Base-by-base conservation (phyloP, 2,888 invertebrate species). In the Lamproptera curius region DNA sequence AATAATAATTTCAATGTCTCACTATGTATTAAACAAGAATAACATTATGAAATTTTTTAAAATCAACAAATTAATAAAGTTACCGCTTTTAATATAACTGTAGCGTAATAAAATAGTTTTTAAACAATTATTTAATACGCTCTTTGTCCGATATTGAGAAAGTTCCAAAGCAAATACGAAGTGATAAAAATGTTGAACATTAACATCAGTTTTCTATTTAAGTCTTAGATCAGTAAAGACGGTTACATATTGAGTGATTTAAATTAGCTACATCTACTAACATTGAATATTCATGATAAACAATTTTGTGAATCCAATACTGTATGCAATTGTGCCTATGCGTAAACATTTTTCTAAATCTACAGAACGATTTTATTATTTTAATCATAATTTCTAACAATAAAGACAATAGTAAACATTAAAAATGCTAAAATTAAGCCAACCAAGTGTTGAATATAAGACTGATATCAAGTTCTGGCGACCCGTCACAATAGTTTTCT, bases 321-420 rank as follows among this genome's bases (percentile, higher is more conserved):
- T n/a, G 16, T 37, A 13, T 10, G 20, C 11, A 16, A 39, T 34
- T 34, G 42, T 38, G 42, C 17, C 16, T 42, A 51, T 37, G 45
- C 11, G n/a, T 31, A 31, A 4, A n/a, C 4, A 50, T 46, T 11
- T 31, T 31, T 41, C 50, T 52, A 53, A 43, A 34, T 48, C 55
- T 52, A 46, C 42, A 54, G 43, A 46, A 50, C 43, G 41, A 39
- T 38, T 16, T 51, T 47, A 42, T 45, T 34, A 43, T 45, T 46
- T 23, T 46, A 53, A 56, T n/a, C 37, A 33, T 51, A 52, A 56
- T 46, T 50, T 46, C 47, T 51, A 53, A 45, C 44, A 45, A 53
- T 38, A 42, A 39, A 47, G 52, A 52, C 38, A 16, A 45, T 48
- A 15, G 42, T 50, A 47, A 31, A 31, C 37, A 38, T 23, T 17